Evolutionary conservation across 2,888 invertebrate species (phyloP).

Genomic region (Vannuccia rotundouncinata): DNA sequence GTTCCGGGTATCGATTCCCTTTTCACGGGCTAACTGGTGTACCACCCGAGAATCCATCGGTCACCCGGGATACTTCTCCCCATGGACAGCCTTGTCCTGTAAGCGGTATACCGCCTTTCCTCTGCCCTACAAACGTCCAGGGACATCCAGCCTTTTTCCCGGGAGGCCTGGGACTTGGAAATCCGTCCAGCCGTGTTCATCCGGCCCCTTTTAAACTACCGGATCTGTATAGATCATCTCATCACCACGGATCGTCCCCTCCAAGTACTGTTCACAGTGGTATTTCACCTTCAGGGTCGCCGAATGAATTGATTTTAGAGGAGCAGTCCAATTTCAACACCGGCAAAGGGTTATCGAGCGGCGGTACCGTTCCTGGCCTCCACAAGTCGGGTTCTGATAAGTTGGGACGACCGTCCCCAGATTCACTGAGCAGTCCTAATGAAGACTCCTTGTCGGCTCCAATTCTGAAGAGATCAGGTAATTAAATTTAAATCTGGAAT

Average conservation of each 20-base stretch:
- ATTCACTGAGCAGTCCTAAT: neutral
- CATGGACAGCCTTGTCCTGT: neutral
- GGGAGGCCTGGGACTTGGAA: neutral
- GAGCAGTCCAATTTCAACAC: neutral
- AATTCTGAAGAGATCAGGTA: constrained; percentile 3
- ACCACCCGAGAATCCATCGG: neutral
- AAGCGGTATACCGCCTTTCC: neutral
- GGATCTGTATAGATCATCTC: neutral
- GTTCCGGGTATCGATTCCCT: neutral
- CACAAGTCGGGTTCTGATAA: neutral
- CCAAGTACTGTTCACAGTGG: neutral
- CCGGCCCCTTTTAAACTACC: neutral
- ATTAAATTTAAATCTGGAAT: too few species aligned
- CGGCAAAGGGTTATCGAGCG: neutral
- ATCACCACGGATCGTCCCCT: neutral
- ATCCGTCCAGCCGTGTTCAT: neutral
- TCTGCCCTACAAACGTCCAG: neutral
- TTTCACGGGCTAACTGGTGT: neutral
- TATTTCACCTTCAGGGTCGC: neutral
- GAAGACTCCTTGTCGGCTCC: neutral
- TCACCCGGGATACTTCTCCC: neutral
- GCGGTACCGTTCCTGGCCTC: neutral
- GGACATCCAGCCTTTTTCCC: neutral
- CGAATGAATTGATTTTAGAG: neutral
- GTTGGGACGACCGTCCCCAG: neutral